phyloP scores from a whole-genome alignment of 30 jellyfish, hydroid and myxozoan species.

The Nemopilema nomurai region DNA sequence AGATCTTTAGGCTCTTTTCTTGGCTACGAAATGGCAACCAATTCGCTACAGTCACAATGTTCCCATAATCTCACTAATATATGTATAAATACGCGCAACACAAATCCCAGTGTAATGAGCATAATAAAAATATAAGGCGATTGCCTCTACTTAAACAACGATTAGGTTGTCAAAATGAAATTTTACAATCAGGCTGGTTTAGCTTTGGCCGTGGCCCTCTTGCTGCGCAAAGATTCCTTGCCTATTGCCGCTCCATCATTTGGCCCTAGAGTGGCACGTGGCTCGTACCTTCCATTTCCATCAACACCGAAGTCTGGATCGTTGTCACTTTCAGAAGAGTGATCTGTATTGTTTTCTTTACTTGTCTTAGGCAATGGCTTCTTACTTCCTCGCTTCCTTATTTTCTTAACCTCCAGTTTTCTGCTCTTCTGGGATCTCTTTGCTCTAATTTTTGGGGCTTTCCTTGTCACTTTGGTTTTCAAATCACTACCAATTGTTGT shows the following conservation, averaged over 20 bases:
- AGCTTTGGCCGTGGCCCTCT: background rate
- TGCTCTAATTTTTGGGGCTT: background rate
- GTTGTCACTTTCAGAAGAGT: background rate
- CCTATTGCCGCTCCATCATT: conserved; percentile 1
- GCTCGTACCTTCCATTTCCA: background rate
- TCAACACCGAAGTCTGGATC: background rate
- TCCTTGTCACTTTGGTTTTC: background rate
- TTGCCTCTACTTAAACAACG: too few species aligned
- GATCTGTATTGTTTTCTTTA: too few species aligned
- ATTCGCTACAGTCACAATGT: too few species aligned
- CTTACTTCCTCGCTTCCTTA: background rate
- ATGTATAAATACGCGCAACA: too few species aligned
- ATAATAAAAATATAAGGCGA: too few species aligned
- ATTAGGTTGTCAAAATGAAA: too few species aligned
- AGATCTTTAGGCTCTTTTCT: too few species aligned
- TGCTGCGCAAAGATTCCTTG: conserved; percentile 21
- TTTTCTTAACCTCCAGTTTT: background rate
- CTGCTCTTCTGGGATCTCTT: background rate
- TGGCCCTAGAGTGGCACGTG: background rate
- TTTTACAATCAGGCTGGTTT: too few species aligned
- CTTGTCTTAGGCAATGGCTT: background rate
- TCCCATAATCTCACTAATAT: too few species aligned
- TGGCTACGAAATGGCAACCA: too few species aligned
- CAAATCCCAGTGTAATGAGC: too few species aligned
- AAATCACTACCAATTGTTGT: background rate